Evolutionary conservation across 2,113 vertebrate genomes (phyloP), one percentile per base, ranked within the genome.

Genomic region (Chrysemys picta): DNA sequence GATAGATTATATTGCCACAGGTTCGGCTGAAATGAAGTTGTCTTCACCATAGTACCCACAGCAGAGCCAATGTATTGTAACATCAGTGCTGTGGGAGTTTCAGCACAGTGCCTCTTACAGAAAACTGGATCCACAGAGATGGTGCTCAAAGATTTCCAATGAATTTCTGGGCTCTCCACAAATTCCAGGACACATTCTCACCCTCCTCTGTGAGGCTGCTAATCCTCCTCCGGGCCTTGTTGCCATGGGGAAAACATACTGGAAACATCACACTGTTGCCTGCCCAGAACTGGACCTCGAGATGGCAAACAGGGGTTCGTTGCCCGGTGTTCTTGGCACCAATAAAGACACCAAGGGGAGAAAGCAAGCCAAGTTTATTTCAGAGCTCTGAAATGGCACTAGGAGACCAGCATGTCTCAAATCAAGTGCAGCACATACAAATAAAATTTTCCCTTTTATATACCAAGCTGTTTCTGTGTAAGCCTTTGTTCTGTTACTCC

Each of bases 161-260:
- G 12, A 87, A 79, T 0, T 0, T 0, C 53, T 75, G 38, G 38
- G n/a, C 21, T 38, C 21, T 75, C 19, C n/a, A 42, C n/a, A 75
- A 75, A 22, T 42, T 22, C n/a, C 38, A 42, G 38, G 38, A 17
- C 38, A 75, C 69, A 75, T 75, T 42, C 69, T 75, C 79, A 88
- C 3, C 2, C 21, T 84, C 8, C 0, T 93, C 8, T 38, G 27
- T 45, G 7, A 80, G 2, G 59, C 59, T 16, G 29, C 31, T 65
- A 79, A 3, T 78, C 1, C 80, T 82, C 4, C 5, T 38, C 79
- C 24, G 76, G 54, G 54, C 14, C 11, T 88, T 62, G n/a, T 0
- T 4, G 5, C 2, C 35, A 85, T 76, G 3, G 14, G 78, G 8
- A 72, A 25, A 82, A 84, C 35, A 42, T 85, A 29, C 47, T 50